Evolutionary conservation across 2,797 vertebrate species (phyloP).

Genomic region (Notolabrus celidotus): DNA sequence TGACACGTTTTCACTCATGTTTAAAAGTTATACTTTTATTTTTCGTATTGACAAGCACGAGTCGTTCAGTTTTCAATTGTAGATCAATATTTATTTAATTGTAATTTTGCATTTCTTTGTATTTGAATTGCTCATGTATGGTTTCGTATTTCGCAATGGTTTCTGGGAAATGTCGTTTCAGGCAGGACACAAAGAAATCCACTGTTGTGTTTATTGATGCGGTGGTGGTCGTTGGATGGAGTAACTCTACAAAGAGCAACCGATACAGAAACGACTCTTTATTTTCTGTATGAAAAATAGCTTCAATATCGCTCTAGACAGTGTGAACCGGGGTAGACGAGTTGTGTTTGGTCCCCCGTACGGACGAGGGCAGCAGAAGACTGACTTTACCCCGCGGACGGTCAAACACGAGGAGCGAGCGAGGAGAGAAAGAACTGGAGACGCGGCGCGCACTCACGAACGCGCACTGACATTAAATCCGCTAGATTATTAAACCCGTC

Average conservation of each 20-base stretch:
- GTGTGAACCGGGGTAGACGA: too few relatives aligned
- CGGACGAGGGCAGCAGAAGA: slow-evolving; percentile 68
- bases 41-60: too few relatives aligned
- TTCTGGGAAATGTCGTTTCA: slow-evolving; percentile 69
- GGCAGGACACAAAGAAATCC: slow-evolving; percentile 55
- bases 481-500: slow-evolving; percentile 75
- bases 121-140: too few relatives aligned
- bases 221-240: background rate
- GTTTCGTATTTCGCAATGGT: slow-evolving; percentile 30
- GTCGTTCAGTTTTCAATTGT: too few relatives aligned
- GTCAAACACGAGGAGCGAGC: slow-evolving; percentile 52
- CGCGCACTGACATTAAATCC: slow-evolving; percentile 79
- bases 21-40: too few relatives aligned
- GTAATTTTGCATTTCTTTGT: too few relatives aligned
- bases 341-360: slow-evolving; percentile 23
- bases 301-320: too few relatives aligned
- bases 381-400: slow-evolving; percentile 31
- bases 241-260: background rate
- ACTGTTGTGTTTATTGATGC: background rate
- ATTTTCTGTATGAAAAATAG: background rate
- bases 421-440: slow-evolving; percentile 56
- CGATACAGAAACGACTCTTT: rapidly evolving
- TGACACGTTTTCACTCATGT: too few relatives aligned
- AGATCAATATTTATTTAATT: too few relatives aligned
- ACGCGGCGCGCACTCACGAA: slow-evolving; percentile 54